A percentile compares a stretch with the other conserved stretches of the same genome.
phyloP scores from a whole-genome alignment of 2,113 vertebrate genomes.

The Coptodon bakossiorum region DNA sequence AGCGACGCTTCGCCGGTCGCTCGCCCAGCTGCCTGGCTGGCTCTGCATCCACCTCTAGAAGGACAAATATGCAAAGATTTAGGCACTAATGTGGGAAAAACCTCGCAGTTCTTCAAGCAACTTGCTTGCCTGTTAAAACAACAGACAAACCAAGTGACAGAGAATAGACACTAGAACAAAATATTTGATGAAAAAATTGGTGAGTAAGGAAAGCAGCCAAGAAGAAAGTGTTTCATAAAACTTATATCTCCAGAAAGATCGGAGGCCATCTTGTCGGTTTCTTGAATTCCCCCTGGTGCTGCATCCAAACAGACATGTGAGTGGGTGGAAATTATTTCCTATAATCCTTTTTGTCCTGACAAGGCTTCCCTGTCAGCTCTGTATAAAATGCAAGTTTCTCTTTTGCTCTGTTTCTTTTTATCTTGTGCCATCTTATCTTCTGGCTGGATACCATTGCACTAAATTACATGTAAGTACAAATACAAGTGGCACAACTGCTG shows the following conservation, averaged over 20 bases:
- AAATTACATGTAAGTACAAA: not conserved
- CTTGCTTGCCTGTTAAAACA: not conserved
- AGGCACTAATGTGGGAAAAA: not conserved
- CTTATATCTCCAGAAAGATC: not conserved
- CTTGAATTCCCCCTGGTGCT: not conserved
- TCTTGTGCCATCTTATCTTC: not conserved
- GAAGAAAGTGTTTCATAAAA: not conserved
- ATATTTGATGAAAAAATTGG: not conserved
- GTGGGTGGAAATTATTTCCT: not conserved
- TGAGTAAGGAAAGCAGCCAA: not conserved
- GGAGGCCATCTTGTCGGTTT: not conserved
- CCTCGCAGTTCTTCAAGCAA: not conserved
- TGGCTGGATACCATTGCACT: not conserved
- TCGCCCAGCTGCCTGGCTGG: constrained; percentile 23
- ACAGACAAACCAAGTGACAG: not conserved
- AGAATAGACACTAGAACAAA: not conserved
- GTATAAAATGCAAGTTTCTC: not conserved
- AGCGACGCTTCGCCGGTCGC: constrained; percentile 61
- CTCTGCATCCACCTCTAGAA: constrained; percentile 59
- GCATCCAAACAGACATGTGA: not conserved
- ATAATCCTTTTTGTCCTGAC: not conserved
- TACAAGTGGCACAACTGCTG: not conserved
- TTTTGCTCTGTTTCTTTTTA: not conserved
- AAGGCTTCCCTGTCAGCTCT: not conserved
- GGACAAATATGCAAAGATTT: not conserved